Evolutionary conservation across 2,888 invertebrate species (phyloP), one percentile per base, ranked within the genome.

Genomic region (Drosophila mettleri): DNA sequence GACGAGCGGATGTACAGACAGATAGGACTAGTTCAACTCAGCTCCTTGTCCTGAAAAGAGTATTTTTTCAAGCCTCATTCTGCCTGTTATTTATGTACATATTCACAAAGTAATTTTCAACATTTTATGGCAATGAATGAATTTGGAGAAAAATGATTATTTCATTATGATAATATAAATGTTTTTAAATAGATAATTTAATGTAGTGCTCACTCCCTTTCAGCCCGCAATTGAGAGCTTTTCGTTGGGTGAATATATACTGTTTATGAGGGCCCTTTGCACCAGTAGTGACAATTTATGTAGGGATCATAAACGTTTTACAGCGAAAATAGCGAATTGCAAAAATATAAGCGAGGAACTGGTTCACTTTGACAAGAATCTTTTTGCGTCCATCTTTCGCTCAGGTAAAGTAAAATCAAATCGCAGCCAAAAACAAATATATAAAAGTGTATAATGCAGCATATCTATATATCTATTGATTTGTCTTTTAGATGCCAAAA

Each of bases 201-300:
- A n/a, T n/a, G n/a, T n/a, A n/a, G n/a, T n/a, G n/a, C n/a, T n/a
- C 12, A 18, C 22, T 33, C n/a, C 16, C 12, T 48, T 68, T 20
- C 31, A 74, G 29, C 8, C 53, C 8, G 45, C 59, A 18, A 82
- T 89, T 22, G 57, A 70, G 1, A 48, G 39, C 2, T 78, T 90
- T 52, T 43, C 57, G 10, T 55, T 89, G 4, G 24, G 55, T 8
- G 86, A 90, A 54, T 88, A 86, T 58, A 66, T 86, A 18, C 75
- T 63, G 12, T 79, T 88, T n/a, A 58, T 89, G 20, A 87, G 86
- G 46, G 70, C 80, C 0, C 57, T 89, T 3, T 85, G 82, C 55
- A 46, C 46, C 22, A 46, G 24, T 20, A 46, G 34, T 41, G 89
- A 87, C 52, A 41, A 86, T 9, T 71, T 71, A 20, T 52, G 39